Base-by-base conservation (phyloP, 2,113 vertebrate species). In the Epinephelus lanceolatus region DNA sequence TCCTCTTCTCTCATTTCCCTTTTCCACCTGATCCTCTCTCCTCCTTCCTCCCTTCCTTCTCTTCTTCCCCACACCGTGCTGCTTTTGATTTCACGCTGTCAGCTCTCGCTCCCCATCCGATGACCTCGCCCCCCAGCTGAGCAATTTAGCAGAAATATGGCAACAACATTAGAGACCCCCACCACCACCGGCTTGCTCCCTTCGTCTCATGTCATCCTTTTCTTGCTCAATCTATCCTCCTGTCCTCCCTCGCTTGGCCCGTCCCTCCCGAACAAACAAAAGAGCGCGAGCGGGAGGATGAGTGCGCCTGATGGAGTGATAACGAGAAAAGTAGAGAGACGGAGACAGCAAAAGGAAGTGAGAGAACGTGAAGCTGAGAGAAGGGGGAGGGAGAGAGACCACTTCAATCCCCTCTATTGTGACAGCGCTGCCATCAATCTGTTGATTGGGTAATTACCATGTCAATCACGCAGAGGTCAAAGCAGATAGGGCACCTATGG, bases 381-480 rank as follows among this genome's bases (percentile, higher is more conserved):
- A 89, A 78, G 57, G 76, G 81, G 81, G 91, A 73, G 86, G 85
- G 71, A 78, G 84, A 82, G 87, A 92, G 89, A 94, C 93, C 92
- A 94, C 94, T 94, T 93, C 91, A 92, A 95, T 93, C 92, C 80
- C 89, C 89, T 78, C 86, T 96, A 94, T 95, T 96, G 94, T 96
- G 94, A 96, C 95, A 95, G 93, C 55, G 76, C 91, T 89, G 93
- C 93, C 94, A 93, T 95, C 94, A 95, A 91, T 94, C 93, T 89
- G 91, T 85, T 95, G 95, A 97, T 96, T 95, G 92, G 96, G 92
- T 96, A 97, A 97, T 95, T 96, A 94, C 93, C 93, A 92, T 94
- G 96, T 95, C 96, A 97, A 95, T 97, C 96, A 97, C 94, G 88
- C 86, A 93, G 94, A 95, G 95, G 95, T 95, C 94, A 96, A 93